Evolutionary conservation across 2,113 vertebrate genomes (phyloP), one percentile per base, ranked within the genome.

Genomic region (Ctenodactylus gundi): DNA sequence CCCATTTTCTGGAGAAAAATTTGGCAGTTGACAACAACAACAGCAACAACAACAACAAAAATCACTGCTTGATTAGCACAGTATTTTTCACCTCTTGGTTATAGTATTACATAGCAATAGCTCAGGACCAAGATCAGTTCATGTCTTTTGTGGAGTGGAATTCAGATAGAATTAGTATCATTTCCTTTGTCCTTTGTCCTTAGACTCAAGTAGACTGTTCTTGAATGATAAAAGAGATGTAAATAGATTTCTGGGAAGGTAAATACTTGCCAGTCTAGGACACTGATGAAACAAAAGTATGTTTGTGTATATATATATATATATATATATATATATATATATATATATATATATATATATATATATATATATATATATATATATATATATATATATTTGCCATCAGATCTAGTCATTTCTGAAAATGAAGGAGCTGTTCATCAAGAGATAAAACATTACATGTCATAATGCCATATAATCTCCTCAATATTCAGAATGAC

Each of bases 71-170:
- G 23, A 31, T 57, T 91, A 90, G 90, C 92, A 29, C 36, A 4
- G 29, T 60, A 51, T 58, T 55, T 73, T 92, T 7, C 21, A 89
- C 25, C 36, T 65, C 9, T 77, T 97, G 20, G 4, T 90, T 91
- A 62, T 53, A 57, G 34, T 67, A 85, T 93, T 88, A 65, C 57
- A 41, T n/a, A 77, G 46, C 92, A 94, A 91, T 80, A 83, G 13
- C 46, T 88, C 62, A 58, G 44, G 34, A 15, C 41, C 21, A 39
- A 25, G n/a, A 17, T 75, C 93, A 60, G 49, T 85, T 90, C 88
- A 67, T 77, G 94, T 65, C 14, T 86, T 53, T 87, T 89, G 41
- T 58, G 78, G 93, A 95, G 87, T 87, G 67, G 27, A 91, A 90
- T 76, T 95, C 8, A 65, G 58, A 60, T 49, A 34, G 34, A 86